These are phyloP conservation scores for Drosophila tani DNA, from an alignment of 1,140 invertebrate genomes.

Conservation along the genomic window DNA sequence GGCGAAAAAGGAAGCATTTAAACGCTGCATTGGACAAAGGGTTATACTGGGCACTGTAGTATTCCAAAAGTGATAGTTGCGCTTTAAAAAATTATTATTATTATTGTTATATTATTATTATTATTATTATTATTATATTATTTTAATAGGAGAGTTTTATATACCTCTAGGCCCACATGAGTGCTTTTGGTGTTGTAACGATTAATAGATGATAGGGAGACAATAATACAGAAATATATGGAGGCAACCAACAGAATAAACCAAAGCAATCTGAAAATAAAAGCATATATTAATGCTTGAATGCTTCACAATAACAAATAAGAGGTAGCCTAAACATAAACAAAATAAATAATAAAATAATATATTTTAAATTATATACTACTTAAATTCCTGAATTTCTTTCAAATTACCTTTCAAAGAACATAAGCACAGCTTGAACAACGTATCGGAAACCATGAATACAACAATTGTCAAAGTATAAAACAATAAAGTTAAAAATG, in stretches of 20 bases:
- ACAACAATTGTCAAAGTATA: slow-evolving; percentile 67
- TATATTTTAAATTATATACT: background rate
- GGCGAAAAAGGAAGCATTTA: slow-evolving; percentile 84
- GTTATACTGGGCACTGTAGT: slow-evolving; percentile 88
- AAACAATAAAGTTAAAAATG: slow-evolving; percentile 41
- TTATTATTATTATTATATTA: too few relatives aligned
- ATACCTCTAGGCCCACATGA: slow-evolving; percentile 88
- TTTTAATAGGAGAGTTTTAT: slow-evolving; percentile 50
- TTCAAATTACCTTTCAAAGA: slow-evolving; percentile 63
- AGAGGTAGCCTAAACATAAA: too few relatives aligned
- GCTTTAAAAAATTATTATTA: slow-evolving; percentile 35
- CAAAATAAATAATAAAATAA: too few relatives aligned
- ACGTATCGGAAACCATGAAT: slow-evolving; percentile 74
- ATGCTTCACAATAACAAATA: too few relatives aligned
- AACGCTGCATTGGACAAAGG: slow-evolving; percentile 85
- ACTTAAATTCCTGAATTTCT: background rate
- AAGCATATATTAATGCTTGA: background rate
- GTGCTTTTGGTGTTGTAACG: slow-evolving; percentile 84
- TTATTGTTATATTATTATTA: too few relatives aligned
- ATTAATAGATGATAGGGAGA: slow-evolving; percentile 68
- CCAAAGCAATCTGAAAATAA: slow-evolving; percentile 66
- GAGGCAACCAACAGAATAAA: slow-evolving; percentile 55
- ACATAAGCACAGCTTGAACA: slow-evolving; percentile 36
- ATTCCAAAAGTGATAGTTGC: slow-evolving; percentile 89
- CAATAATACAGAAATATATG: slow-evolving; percentile 62